Base-by-base conservation (phyloP, 1,140 invertebrate species). In the Drosophila kanapiae region DNA sequence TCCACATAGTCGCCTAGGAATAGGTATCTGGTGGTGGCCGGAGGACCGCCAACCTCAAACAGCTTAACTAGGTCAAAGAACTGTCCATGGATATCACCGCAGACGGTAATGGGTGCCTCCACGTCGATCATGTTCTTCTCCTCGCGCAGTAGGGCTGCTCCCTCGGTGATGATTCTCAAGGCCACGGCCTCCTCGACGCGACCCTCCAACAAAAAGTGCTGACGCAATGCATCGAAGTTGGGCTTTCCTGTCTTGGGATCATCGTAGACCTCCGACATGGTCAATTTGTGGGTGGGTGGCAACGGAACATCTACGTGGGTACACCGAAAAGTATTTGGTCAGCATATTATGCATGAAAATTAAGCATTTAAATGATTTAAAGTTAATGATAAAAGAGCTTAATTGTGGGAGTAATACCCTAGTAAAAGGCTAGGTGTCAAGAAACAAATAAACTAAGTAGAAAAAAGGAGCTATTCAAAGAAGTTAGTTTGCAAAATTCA, bases 41-140 rank as follows among this genome's bases (percentile, higher is more conserved):
- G 99, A 80, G 98, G 97, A 58, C 99, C 99, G 90, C 99, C 99
- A 88, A 99, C 98, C 95, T 99, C 99, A 94, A 99, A 99, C 93
- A 99, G 95, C 95, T 99, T 99, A 97, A 99, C 99, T 94, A 99
- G 96, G 95, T 99, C 99, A 94, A 99, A 99, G 95, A 99, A 99
- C 95, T 99, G 99, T 84, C 99, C 99, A 94, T 99, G 99, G 93
- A 99, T 99, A 94, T 99, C 99, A 90, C 99, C 99, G 95, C 99
- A 99, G 65, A 99, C 99, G 94, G 99, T 99, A 92, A 99, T 99
- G 82, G 99, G 99, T 88, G 99, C 99, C 95, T 99, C 99, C 93
- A 99, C 99, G 94, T 99, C 98, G 93, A 99, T 99, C 98, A 99
- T 99, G 74, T 99, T 99, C 94, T 99, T 99, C 94, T 99, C 99